phyloP scores from a whole-genome alignment of 2,888 invertebrate species.

The Junonia oenone region DNA sequence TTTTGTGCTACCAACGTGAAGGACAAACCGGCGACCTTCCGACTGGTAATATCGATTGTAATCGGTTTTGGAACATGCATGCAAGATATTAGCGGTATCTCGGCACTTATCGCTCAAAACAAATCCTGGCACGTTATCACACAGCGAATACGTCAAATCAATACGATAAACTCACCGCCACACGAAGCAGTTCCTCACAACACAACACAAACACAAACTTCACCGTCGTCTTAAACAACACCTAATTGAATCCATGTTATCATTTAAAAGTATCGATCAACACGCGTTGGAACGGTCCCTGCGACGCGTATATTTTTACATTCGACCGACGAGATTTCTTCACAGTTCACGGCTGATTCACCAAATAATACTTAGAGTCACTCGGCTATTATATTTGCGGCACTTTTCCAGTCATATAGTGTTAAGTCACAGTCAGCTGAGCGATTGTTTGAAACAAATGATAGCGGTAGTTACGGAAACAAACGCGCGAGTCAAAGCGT shows the following conservation, averaged over 20 bases:
- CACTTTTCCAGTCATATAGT: slow-evolving; percentile 16
- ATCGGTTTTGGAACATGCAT: slow-evolving; percentile 19
- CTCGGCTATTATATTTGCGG: neutral
- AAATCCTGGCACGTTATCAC: slow-evolving; percentile 62
- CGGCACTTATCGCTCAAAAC: slow-evolving; percentile 44
- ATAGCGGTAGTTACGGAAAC: slow-evolving; percentile 52
- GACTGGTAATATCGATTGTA: slow-evolving; percentile 14
- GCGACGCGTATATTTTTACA: slow-evolving; percentile 75
- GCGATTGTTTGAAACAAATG: slow-evolving; percentile 68
- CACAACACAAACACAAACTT: slow-evolving; percentile 46
- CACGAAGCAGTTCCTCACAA: slow-evolving; percentile 34
- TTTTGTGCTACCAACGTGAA: neutral
- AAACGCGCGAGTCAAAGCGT: slow-evolving; percentile 36
- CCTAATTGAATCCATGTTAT: slow-evolving; percentile 77
- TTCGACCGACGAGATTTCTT: slow-evolving; percentile 64
- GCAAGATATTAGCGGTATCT: slow-evolving; percentile 17
- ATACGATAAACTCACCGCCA: slow-evolving; percentile 59
- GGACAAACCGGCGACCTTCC: slow-evolving; percentile 19
- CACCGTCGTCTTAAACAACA: slow-evolving; percentile 61
- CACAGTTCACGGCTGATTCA: slow-evolving; percentile 23
- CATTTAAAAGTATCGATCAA: slow-evolving; percentile 78
- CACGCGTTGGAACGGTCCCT: slow-evolving; percentile 65
- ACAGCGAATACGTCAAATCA: slow-evolving; percentile 41
- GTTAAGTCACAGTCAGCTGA: slow-evolving; percentile 69
- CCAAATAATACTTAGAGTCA: neutral